Evolutionary conservation across 2,797 vertebrate species (phyloP), one percentile per base, ranked within the genome.

Genomic region (Pteronotus mesoamericanus): DNA sequence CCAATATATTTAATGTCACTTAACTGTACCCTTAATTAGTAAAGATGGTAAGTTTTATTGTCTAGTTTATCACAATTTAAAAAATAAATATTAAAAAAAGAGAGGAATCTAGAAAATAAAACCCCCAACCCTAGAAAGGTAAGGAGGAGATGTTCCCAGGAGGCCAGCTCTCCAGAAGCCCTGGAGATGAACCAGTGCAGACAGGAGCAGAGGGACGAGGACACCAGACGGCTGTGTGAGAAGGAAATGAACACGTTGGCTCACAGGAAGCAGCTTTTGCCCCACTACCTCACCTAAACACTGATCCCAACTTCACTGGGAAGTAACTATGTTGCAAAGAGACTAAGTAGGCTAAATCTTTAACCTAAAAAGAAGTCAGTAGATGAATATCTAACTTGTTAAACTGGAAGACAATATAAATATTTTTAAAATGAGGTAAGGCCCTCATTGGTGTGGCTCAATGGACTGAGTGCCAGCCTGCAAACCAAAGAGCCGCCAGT

Each of bases 131-230:
- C 68, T 37, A 9, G 15, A 15, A 34, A 66, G 44, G 59, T 22
- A 22, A 64, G 24, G 24, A 42, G 42, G 12, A 19, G 39, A 42
- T 80, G 37, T 57, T 44, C 29, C 26, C 46, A n/a, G 59, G 7
- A 57, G n/a, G 29, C 75, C 1, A 55, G 42, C 4, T 16, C n/a
- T 78, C 55, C 34, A 51, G 46, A 10, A 39, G 44, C 32, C 68
- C 66, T n/a, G 32, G 44, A 53, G 32, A 29, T 48, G 39, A 22
- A 18, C 29, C 29, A 8, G 55, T 2, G 3, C 64, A 21, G 87
- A 16, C 32, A 0, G 22, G 12, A 4, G n/a, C 59, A 21, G 5
- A 71, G 1, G 15, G 19, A 44, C 0, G 53, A 42, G 6, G 12
- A 34, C 22, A 6, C 37, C 9, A 3, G 55, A 83, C 48, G 53